phyloP scores from a whole-genome alignment of 2,113 vertebrate species.

The Crotalus horridus region DNA sequence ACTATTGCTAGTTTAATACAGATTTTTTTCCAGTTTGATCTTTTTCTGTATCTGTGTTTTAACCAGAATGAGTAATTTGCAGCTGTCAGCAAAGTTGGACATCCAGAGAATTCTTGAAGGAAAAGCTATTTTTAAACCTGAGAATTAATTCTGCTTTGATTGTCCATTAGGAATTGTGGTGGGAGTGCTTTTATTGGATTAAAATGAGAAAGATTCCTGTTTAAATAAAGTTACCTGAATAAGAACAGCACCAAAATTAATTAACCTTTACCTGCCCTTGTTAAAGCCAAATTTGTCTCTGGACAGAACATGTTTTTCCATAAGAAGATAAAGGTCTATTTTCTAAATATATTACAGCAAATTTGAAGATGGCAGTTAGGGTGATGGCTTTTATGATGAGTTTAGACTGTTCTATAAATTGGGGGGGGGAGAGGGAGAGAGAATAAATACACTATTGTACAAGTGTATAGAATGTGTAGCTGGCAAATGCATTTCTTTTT shows the following conservation, averaged over 20 bases:
- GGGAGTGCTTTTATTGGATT: neutral
- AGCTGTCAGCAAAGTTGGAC: neutral
- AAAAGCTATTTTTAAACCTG: neutral
- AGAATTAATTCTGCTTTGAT: neutral
- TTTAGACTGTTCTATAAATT: neutral
- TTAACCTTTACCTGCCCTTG: constrained; percentile 5
- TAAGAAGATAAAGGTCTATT: neutral
- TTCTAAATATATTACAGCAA: neutral
- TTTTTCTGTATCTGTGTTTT: neutral
- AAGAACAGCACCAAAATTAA: neutral
- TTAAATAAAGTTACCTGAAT: neutral
- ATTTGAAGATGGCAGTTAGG: neutral
- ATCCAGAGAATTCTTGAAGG: no score
- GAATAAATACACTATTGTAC: neutral
- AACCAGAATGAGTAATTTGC: neutral
- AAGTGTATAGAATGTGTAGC: neutral
- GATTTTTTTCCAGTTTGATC: neutral
- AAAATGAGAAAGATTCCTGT: neutral
- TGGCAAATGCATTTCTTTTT: neutral
- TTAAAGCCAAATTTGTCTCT: constrained; percentile 10
- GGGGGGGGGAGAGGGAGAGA: neutral
- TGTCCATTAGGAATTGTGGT: neutral
- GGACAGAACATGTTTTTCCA: neutral
- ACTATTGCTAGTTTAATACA: neutral
- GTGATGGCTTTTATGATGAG: neutral